Evolutionary conservation across 2,888 invertebrate species (phyloP), one percentile per base, ranked within the genome.

Genomic region (Myopa testacea): DNA sequence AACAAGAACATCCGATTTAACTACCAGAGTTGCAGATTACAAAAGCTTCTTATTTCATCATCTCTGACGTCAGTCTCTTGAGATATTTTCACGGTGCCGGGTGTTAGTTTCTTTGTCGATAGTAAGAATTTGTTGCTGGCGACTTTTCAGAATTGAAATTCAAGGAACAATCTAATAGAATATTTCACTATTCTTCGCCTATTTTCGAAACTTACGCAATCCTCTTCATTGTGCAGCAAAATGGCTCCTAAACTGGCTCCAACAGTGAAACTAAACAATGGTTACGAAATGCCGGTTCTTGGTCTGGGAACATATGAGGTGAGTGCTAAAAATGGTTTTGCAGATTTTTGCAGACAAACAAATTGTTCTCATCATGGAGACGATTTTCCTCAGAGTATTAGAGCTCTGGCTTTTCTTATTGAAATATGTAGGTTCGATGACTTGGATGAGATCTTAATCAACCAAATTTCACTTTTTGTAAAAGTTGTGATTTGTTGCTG

Each of bases 291-390:
- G 85, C 94, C 94, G 0, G 85, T 90, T 19, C 81, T 93, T 34
- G 94, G 93, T 0, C 85, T 94, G 16, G 93, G 94, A 1, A 94
- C 94, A 0, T 94, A 92, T 78, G 85, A 88, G 83, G 92, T 92
- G 85, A 88, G 87, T 37, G 50, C 50, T 50, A 1, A 65, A 74
- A 40, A 37, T 5, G 6, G 38, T 52, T 37, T 67, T 75, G n/a
- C 12, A 37, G 10, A 67, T 67, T 26, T 45, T 26, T 26, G 26
- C 26, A 26, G 26, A 26, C 26, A 72, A 16, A 52, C 16, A n/a
- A n/a, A n/a, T n/a, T n/a, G 26, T 26, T 26, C 26, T 1, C 2
- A 26, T 1, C 26, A 26, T 26, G 26, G 26, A 26, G 26, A 2
- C 26, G 26, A 26, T 26, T 26, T 26, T 26, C 26, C 26, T 26